These are phyloP conservation scores for Leucosticte australis DNA, from an alignment of 2,113 vertebrate species.

Conservation along the genomic window DNA sequence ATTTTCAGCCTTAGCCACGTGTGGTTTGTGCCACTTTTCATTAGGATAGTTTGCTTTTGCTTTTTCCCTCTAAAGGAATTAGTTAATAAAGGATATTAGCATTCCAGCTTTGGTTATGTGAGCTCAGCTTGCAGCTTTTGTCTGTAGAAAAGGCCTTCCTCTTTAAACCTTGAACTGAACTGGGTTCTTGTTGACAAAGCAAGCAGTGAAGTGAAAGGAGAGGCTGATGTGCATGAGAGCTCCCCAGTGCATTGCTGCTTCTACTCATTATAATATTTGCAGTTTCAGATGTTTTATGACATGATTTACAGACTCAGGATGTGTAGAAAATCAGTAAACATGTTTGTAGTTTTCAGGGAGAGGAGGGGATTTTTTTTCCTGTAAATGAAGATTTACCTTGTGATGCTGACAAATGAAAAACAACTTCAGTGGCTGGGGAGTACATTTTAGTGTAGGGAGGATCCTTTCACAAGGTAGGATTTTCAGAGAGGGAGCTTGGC, in stretches of 20 bases:
- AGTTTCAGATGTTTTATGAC: not conserved
- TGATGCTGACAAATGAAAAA: not conserved
- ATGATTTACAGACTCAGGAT: not conserved
- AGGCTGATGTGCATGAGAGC: not conserved
- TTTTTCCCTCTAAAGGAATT: not conserved
- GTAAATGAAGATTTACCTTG: not conserved
- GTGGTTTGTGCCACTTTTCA: not conserved
- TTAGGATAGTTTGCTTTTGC: not conserved
- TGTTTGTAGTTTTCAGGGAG: not conserved
- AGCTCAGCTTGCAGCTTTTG: not conserved
- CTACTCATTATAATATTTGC: not conserved
- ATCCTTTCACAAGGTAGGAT: not conserved
- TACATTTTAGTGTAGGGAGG: not conserved
- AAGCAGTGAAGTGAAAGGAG: not conserved
- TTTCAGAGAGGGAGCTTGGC: not conserved
- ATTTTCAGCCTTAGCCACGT: not conserved
- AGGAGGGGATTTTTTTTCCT: not conserved
- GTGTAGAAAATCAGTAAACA: not conserved
- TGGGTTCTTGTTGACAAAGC: constrained; percentile 2
- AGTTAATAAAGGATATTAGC: not conserved
- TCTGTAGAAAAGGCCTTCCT: not conserved
- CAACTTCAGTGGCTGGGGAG: not conserved
- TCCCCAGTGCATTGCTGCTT: not conserved
- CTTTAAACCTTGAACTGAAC: not conserved
- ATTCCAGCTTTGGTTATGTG: not conserved